Percentiles rank a stretch among this genome's conserved stretches.
These are phyloP conservation scores for Lathronympha strigana DNA, from an alignment of 2,888 invertebrate genomes.

Conservation along the genomic window DNA sequence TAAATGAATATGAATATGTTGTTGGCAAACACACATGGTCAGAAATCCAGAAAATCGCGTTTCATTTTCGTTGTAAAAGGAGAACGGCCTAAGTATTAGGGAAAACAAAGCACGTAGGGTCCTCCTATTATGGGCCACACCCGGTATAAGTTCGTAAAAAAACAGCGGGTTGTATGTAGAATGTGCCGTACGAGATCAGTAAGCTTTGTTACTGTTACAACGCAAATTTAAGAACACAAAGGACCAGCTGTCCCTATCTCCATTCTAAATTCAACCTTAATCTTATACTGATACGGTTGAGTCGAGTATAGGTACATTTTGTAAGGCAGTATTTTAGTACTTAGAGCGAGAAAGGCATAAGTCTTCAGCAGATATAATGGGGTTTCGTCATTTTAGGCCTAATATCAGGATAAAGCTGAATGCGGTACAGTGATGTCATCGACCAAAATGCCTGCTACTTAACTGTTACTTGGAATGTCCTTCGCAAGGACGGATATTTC, in stretches of 20 bases:
- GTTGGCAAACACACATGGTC: too few species aligned
- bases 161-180: too few species aligned
- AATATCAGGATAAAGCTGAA: not conserved
- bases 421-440: constrained; percentile 36
- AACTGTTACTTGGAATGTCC: constrained; percentile 28
- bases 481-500: constrained; percentile 26
- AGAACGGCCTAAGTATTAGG: too few species aligned
- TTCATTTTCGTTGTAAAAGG: too few species aligned
- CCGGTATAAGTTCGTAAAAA: too few species aligned
- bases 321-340: not conserved
- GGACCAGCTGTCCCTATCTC: not conserved
- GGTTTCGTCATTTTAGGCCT: not conserved
- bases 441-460: constrained; percentile 19
- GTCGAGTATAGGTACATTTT: not conserved
- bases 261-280: not conserved
- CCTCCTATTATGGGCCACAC: too few species aligned
- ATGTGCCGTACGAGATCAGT: not conserved
- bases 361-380: not conserved
- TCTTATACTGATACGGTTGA: not conserved
- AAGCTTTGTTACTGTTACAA: not conserved
- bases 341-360: not conserved
- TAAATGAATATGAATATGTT: too few species aligned
- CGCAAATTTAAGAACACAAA: not conserved
- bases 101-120: too few species aligned
- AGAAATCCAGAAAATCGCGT: too few species aligned